Conservation (phyloP, 2,113 vertebrate species). For the Gymnorhina tibicen region DNA sequence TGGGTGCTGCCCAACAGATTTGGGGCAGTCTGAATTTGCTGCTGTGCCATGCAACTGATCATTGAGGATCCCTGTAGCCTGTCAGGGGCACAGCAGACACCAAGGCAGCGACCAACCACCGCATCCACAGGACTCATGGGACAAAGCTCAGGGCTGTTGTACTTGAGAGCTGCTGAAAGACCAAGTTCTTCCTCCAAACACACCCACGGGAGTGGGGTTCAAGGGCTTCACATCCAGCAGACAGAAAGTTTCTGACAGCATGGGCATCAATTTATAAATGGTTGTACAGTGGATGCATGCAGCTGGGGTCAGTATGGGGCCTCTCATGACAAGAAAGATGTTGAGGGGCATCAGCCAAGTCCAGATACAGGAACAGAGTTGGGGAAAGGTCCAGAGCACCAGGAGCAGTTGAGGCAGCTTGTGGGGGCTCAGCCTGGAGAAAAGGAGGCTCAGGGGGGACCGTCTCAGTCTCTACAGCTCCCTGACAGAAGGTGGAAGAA, state of each 20-base stretch:
- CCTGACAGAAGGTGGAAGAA: neutral
- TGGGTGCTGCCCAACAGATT: rapidly evolving
- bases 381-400: neutral
- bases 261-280: neutral
- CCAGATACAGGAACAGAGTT: neutral
- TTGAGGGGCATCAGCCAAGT: neutral
- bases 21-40: no score
- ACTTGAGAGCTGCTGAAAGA: neutral
- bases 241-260: neutral
- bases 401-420: neutral
- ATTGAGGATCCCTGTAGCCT: neutral
- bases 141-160: neutral
- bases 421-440: neutral
- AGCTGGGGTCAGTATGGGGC: neutral
- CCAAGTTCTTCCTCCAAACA: neutral
- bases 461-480: neutral
- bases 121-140: neutral
- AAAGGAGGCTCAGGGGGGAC: neutral
- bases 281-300: rapidly evolving
- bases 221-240: neutral
- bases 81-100: neutral
- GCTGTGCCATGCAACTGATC: neutral
- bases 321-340: no score
- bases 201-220: rapidly evolving
- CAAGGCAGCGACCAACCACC: neutral